Conservation (phyloP, 1,140 invertebrate species). For the Lordiphosa stackelbergi region DNA sequence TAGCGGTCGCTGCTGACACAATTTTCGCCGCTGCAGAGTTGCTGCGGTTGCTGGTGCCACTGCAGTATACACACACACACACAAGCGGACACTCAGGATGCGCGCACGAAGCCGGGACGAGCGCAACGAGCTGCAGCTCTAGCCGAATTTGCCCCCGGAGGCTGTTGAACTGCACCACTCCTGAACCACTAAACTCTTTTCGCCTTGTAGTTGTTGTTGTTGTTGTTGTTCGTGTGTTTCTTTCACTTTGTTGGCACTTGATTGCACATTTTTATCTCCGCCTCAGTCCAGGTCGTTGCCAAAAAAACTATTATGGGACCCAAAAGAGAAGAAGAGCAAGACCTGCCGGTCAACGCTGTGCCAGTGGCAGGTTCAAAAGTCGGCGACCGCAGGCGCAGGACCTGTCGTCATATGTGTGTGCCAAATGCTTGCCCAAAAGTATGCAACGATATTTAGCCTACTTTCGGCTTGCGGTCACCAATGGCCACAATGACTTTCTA, state of each 20-base stretch:
- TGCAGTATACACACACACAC: slow-evolving; percentile 40
- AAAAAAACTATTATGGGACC: slow-evolving; percentile 17
- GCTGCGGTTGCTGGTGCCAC: slow-evolving; percentile 33
- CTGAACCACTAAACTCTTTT: slow-evolving; percentile 52
- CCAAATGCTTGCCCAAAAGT: slow-evolving; percentile 50
- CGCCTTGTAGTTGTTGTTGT: slow-evolving; percentile 11
- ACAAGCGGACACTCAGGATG: slow-evolving; percentile 27
- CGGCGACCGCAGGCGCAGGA: slow-evolving; percentile 63
- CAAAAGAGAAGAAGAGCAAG: slow-evolving; percentile 9
- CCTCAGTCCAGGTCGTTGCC: slow-evolving; percentile 16
- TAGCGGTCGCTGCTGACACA: slow-evolving; percentile 51
- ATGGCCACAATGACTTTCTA: slow-evolving; percentile 7
- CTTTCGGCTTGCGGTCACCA: slow-evolving; percentile 41
- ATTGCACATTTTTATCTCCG: slow-evolving; percentile 39
- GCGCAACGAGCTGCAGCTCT: slow-evolving; percentile 19
- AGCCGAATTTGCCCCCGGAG: slow-evolving; percentile 53
- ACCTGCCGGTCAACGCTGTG: slow-evolving; percentile 25
- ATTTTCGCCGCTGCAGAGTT: slow-evolving; percentile 62
- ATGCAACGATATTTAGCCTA: slow-evolving; percentile 70
- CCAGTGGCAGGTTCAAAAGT: slow-evolving; percentile 63
- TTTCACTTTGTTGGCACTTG: slow-evolving; percentile 20
- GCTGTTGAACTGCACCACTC: slow-evolving; percentile 64
- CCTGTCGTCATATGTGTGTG: slow-evolving; percentile 20
- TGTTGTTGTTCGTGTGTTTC: slow-evolving; percentile 20
- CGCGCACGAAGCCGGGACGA: slow-evolving; percentile 48